Base-by-base conservation (phyloP, 2,113 vertebrate species). In the Mesocricetus auratus region DNA sequence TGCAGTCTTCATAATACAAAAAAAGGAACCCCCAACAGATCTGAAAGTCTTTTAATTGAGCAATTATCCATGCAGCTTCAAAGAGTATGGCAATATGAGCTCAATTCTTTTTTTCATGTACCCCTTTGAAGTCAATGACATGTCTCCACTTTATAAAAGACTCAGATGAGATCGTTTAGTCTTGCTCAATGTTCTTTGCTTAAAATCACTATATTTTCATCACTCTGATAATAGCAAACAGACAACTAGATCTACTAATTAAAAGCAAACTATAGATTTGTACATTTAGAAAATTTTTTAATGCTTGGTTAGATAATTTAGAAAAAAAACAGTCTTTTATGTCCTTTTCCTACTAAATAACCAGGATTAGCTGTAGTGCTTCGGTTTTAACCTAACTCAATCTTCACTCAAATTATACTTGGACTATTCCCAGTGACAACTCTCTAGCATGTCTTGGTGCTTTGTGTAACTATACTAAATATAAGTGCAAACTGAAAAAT, bases 381-480 rank as follows among this genome's bases (percentile, higher is more conserved):
- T 86, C 95, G 91, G 73, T 96, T 91, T 94, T 94, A 95, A 91
- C 88, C 69, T 91, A 86, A 75, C 92, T 96, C 53, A 94, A 17
- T 96, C 97, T 92, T 96, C 71, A 42, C 73, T 93, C 77, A 88
- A 96, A 96, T 97, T 97, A 97, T 97, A 81, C 91, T 96, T 97
- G 97, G 93, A 92, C 77, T 60, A 3, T 74, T 96, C 90, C 90
- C 95, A 97, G 96, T 78, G 90, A 93, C 94, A 97, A 89, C 90
- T 95, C 91, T 90, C 79, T 94, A 91, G 62, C 31, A 93, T 94
- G 87, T 92, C 85, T 91, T 92, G 60, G 69, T 93, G 77, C 90
- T 96, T 97, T 94, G 86, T 53, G 91, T 95, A 91, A 96, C 89
- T 96, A 78, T 89, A 96, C 96, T 98, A 96, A 96, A 98, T 86